Evolutionary conservation across 2,113 vertebrate species (phyloP).

Genomic region (Saguinus midas): DNA sequence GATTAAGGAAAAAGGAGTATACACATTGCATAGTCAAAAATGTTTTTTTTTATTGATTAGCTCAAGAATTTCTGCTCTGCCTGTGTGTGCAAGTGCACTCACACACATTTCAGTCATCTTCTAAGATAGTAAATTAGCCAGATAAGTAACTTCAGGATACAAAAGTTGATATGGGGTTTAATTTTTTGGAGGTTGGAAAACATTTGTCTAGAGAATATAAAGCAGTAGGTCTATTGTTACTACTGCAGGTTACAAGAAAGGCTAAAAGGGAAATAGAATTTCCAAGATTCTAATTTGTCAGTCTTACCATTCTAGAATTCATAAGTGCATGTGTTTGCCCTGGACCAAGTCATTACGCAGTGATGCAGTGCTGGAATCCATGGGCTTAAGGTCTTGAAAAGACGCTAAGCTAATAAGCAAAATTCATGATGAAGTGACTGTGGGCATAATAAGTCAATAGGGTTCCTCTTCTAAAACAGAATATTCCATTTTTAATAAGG

Average conservation of each 20-base stretch:
- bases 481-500: neutral
- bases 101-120: neutral
- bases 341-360: neutral
- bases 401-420: neutral
- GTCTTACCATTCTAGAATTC: neutral
- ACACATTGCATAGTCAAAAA: neutral
- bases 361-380: neutral
- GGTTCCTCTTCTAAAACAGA: neutral
- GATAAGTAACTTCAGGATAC: neutral
- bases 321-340: neutral
- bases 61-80: neutral
- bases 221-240: neutral
- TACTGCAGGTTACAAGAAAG: neutral
- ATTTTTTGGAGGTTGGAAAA: neutral
- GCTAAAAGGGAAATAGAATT: neutral
- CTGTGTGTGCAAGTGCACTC: neutral
- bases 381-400: neutral
- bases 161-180: neutral
- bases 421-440: neutral
- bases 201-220: neutral
- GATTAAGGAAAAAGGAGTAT: rapidly evolving
- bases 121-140: neutral
- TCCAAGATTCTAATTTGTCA: neutral
- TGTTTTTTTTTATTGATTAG: neutral
- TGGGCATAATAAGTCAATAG: neutral